These are phyloP conservation scores for Venustoraphidia nigricollis DNA, from an alignment of 2,888 invertebrate genomes.

Conservation along the genomic window DNA sequence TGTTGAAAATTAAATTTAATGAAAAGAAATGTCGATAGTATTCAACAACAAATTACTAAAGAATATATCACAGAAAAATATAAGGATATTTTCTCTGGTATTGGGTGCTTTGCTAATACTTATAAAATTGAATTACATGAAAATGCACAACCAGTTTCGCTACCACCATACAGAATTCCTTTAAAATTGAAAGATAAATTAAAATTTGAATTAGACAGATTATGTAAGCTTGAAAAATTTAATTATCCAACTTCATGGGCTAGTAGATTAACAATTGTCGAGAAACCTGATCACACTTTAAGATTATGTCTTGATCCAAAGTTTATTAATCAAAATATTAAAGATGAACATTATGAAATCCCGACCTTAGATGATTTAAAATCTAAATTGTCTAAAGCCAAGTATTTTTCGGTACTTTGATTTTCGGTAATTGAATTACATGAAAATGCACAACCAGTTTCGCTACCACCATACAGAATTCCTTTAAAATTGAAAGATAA, in stretches of 20 bases:
- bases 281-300: neutral
- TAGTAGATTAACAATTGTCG: neutral
- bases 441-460: neutral
- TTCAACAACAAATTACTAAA: neutral
- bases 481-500: no score
- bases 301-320: slow-evolving; percentile 1
- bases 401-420: neutral
- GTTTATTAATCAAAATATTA: neutral
- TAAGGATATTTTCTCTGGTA: no score
- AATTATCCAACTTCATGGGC: no score
- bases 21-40: neutral
- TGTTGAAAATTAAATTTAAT: neutral
- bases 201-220: no score
- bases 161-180: neutral
- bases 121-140: no score
- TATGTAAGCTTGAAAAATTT: neutral
- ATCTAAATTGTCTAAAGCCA: neutral
- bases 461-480: neutral
- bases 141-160: neutral
- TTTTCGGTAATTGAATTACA: no score
- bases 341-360: neutral
- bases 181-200: no score
- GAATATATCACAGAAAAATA: neutral
- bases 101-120: no score
- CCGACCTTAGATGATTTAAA: neutral